These are phyloP conservation scores for Arenaria interpres DNA, from an alignment of 2,113 vertebrate genomes.

Conservation along the genomic window DNA sequence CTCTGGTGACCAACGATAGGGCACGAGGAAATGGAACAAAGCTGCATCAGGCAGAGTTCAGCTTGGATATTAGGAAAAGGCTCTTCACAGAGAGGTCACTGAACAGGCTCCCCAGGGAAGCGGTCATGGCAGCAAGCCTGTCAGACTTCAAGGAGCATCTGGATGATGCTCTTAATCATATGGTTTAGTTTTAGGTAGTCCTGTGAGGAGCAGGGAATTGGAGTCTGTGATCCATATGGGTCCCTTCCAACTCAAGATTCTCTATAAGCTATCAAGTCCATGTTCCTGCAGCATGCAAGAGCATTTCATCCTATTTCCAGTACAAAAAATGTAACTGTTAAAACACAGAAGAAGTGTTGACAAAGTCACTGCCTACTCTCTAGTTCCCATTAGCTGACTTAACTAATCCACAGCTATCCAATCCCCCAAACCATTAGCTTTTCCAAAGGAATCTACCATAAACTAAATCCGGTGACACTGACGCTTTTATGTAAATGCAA, in stretches of 20 bases:
- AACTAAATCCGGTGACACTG: no score
- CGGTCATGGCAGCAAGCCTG: neutral
- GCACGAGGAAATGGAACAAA: neutral
- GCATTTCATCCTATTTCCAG: neutral
- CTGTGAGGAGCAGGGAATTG: neutral
- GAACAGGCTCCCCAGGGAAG: neutral
- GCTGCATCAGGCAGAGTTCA: neutral
- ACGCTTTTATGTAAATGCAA: neutral
- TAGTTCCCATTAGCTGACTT: neutral
- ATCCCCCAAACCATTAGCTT: neutral
- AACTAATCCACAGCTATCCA: neutral
- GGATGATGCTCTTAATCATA: neutral
- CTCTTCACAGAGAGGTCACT: neutral
- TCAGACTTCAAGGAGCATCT: neutral
- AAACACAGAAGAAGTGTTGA: neutral
- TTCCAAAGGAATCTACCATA: neutral
- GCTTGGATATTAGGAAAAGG: neutral
- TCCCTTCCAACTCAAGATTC: neutral
- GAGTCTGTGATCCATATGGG: neutral
- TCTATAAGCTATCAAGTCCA: neutral
- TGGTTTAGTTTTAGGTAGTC: neutral
- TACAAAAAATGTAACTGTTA: neutral
- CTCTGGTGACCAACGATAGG: neutral
- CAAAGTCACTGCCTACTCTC: neutral
- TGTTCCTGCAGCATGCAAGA: neutral